Base-by-base conservation (phyloP, 1,140 invertebrate genomes). In the Saccostrea glomerata region DNA sequence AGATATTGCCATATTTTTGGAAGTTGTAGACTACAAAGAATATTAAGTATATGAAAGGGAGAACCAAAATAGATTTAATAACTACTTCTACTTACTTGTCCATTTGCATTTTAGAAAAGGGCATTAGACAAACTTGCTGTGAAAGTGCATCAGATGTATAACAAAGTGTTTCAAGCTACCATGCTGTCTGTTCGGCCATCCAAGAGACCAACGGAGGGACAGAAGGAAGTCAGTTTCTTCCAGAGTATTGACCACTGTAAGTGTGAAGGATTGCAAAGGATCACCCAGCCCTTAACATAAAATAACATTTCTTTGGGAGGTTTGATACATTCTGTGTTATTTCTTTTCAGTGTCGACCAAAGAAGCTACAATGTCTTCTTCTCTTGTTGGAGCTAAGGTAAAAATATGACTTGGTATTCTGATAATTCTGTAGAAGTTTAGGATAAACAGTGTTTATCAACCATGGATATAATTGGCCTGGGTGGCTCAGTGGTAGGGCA, bases 61-160 rank as follows among this genome's bases (percentile, higher is more conserved):
- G 40, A 47, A 47, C 40, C 40, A 47, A 47, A 6, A 47, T 47
- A 47, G 6, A 47, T 47, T 47, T 47, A 47, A 47, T 47, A 47
- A 47, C 40, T 47, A 6, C 40, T 47, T 47, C 40, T 17, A 23
- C 63, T 82, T 77, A 56, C 56, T 12, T 58, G 11, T 58, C 4
- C 9, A 58, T 60, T 85, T 56, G n/a, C 40, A 25, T 89, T 91
- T n/a, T 90, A 94, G 94, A 92, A 92, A 91, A 90, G 92, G 36
- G 94, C 93, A 15, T 82, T 94, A 20, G 93, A 94, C 88, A 94
- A 93, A 86, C 87, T 94, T 84, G 92, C 93, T 7, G 30, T 88
- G 47, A 91, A 90, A 77, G 86, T 94, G 12, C 91, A 94, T 84
- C 87, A 90, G 23, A 93, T 95, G 92, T 93, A 92, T 87, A 91